Conservation (phyloP, 1,140 invertebrate genomes). For the Hirudo medicinalis region DNA sequence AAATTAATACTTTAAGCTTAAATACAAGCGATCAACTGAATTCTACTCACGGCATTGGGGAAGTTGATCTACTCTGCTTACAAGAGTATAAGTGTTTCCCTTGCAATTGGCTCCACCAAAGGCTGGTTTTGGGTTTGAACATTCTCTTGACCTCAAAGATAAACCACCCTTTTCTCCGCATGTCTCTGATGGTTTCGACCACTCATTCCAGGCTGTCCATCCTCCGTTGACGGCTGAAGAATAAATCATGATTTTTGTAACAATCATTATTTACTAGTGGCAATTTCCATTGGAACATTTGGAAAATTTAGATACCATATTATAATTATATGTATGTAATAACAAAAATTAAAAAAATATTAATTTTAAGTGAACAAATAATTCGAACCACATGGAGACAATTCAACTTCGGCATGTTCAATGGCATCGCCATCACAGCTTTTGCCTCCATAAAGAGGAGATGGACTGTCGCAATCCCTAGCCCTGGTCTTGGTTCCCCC, state of each 20-base stretch:
- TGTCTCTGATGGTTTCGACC: constrained; percentile 33
- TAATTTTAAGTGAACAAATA: not conserved
- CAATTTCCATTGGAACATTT: too few relatives aligned
- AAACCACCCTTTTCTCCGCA: constrained; percentile 33
- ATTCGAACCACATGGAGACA: constrained; percentile 14
- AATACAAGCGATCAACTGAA: too few relatives aligned
- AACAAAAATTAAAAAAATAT: too few relatives aligned
- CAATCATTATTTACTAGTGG: not conserved
- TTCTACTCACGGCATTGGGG: too few relatives aligned
- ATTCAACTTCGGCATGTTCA: constrained; percentile 12
- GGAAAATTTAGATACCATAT: too few relatives aligned
- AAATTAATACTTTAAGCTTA: too few relatives aligned
- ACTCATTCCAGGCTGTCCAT: constrained; percentile 49
- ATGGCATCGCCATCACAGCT: constrained; percentile 31
- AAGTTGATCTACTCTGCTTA: too few relatives aligned
- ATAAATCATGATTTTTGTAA: not conserved
- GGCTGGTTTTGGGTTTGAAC: constrained; percentile 46
- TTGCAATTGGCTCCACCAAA: constrained; percentile 54
- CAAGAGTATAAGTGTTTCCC: constrained; percentile 31
- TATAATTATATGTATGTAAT: too few relatives aligned
- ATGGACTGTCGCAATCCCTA: constrained; percentile 27
- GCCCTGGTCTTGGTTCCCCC: constrained; percentile 31
- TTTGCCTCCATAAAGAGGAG: constrained; percentile 59
- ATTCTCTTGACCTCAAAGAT: constrained; percentile 26
- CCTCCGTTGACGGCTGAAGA: constrained; percentile 29